Base-by-base conservation (phyloP, 2,797 vertebrate species). In the Harpagifer antarcticus region DNA sequence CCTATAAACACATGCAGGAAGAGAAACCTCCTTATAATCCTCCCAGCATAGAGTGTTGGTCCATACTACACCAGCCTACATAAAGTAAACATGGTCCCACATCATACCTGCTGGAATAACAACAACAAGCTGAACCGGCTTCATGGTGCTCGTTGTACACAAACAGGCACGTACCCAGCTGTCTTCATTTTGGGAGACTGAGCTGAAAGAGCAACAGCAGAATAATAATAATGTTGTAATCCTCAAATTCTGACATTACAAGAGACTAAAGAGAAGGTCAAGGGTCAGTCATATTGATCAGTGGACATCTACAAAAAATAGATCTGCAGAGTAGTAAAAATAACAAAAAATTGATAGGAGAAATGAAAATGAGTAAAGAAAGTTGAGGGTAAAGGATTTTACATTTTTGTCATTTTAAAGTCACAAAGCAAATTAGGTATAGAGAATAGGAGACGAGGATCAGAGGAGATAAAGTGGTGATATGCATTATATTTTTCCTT, bases 71-170 rank as follows among this genome's bases (percentile, higher is more conserved):
- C 61, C 31, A 52, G 50, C 16, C 49, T 42, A 48, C 62, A 47
- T 50, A 64, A 70, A 78, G 78, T 72, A 75, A 88, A 87, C 75
- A 84, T 23, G 31, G 67, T 45, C 43, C 44, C 73, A 58, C 78
- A 79, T 82, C 64, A 78, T 76, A 66, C 45, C 52, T 76, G 61
- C 63, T 79, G 37, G 44, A 84, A 79, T 53, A 84, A 81, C 67
- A 85, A 65, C 73, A 84, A 71, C 59, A 66, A 59, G 48, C 48
- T 58, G 58, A 47, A 74, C 47, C 3, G 1, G 48, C 74, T 49
- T 50, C 45, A 11, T n/a, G 42, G 43, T 45, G 33, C 42, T 60
- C 23, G 16, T 13, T 65, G 57, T 27, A 9, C 52, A 65, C 66
- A 50, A 16, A 45, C 72, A 67, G 49, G 42, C 50, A 59, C 19